Conservation (phyloP, 2,888 invertebrate species). For the Eupithecia subumbrata region DNA sequence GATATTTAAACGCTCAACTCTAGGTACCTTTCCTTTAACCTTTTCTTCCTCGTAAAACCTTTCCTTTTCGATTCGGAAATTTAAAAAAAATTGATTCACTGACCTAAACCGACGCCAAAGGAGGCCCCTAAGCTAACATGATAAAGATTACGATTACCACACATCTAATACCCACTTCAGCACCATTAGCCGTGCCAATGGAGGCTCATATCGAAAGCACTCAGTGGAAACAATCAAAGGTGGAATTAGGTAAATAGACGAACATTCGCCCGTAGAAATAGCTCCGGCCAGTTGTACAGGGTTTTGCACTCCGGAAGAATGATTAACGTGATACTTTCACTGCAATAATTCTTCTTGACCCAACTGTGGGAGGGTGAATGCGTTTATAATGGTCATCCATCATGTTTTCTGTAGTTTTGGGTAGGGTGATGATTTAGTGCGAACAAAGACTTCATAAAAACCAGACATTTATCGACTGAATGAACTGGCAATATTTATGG, state of each 20-base stretch:
- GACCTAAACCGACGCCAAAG: background rate
- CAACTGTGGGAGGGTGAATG: conserved; percentile 47
- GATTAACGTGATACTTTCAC: conserved; percentile 61
- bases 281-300: conserved; percentile 55
- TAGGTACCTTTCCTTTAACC: too few relatives aligned
- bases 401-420: conserved; percentile 45
- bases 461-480: background rate
- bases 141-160: conserved; percentile 7
- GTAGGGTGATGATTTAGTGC: background rate
- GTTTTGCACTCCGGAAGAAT: conserved; percentile 75
- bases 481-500: too few relatives aligned
- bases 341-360: conserved; percentile 12
- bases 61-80: background rate
- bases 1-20: background rate
- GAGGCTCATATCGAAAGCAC: conserved; percentile 27
- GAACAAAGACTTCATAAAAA: too few relatives aligned
- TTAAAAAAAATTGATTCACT: background rate
- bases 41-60: background rate
- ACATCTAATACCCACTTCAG: conserved; percentile 11
- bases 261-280: conserved; percentile 26
- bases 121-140: background rate
- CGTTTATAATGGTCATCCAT: conserved; percentile 60
- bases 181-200: conserved; percentile 14
- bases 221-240: conserved; percentile 31
- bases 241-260: conserved; percentile 35